Evolutionary conservation across 30 jellyfish, hydroid and myxozoan genomes (phyloP), one percentile per base, ranked within the genome.

Genomic region (Aurelia aurita): DNA sequence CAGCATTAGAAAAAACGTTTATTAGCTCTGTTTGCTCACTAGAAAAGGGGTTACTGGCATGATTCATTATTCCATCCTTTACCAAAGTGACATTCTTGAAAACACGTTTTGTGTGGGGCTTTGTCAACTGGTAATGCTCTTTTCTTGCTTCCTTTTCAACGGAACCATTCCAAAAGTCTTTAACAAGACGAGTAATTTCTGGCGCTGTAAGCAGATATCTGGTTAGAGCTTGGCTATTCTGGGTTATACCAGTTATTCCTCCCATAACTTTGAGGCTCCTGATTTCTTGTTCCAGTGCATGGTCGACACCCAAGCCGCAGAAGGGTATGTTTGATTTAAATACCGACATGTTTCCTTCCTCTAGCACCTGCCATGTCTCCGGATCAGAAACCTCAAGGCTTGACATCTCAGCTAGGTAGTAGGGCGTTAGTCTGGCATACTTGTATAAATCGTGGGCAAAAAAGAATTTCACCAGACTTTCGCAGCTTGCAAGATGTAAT

Each of bases 131-230:
- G 84, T 45, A 72, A 51, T 72, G 84, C 49, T 72, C 84, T 32
- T 47, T 72, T 72, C 66, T 45, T 72, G 64, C 69, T 55, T 72
- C 28, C 66, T 55, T 22, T 49, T 72, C 66, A 22, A 45, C 64
- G 21, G 66, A 55, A 16, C 53, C 70, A 39, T 35, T 74, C 59
- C 58, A 54, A 58, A 54, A 51, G 31, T 53, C 87, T 74, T 74
- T 74, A 54, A 28, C 87, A 20, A 54, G 61, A 74, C 75, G 75
- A 74, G 87, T 53, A 21, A 74, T 58, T 58, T 58, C 87, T 74
- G 75, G 75, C 61, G 62, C 87, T 74, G 87, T 74, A 27, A 74
- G 87, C 87, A 49, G 87, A 74, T 74, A 74, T 54, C 85, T 73
- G 3, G 85, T 73, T 19, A 53, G 73, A n/a, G 85, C 72, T 46